A percentile compares a stretch with the other conserved stretches of the same genome.
phyloP scores from a whole-genome alignment of 2,113 vertebrate species.

The Semicossyphus pulcher region DNA sequence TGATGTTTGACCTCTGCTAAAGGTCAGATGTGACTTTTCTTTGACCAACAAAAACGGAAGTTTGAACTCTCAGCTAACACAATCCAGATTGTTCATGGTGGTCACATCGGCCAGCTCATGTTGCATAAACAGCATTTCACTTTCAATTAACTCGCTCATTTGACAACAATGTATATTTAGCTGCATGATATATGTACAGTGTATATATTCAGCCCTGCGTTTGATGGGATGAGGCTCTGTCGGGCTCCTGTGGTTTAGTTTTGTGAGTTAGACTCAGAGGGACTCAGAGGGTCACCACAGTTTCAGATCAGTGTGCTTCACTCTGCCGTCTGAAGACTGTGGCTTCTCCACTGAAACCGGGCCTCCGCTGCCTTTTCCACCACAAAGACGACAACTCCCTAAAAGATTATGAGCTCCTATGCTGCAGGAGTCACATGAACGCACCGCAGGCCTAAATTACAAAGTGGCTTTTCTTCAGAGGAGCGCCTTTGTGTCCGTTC shows the following conservation, averaged over 20 bases:
- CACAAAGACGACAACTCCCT: constrained; percentile 80
- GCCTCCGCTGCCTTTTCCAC: constrained; percentile 57
- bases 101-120: constrained; percentile 28
- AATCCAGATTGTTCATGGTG: constrained; percentile 57
- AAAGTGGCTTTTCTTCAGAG: constrained; percentile 73
- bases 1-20: constrained; percentile 15
- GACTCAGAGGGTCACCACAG: constrained; percentile 45
- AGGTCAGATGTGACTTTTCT: constrained; percentile 40
- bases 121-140: constrained; percentile 47
- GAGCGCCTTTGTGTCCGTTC: constrained; percentile 60
- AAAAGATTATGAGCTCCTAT: constrained; percentile 76
- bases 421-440: constrained; percentile 74
- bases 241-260: constrained; percentile 57
- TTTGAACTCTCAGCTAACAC: constrained; percentile 43
- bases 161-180: constrained; percentile 50
- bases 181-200: constrained; percentile 2
- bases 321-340: constrained; percentile 64
- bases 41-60: constrained; percentile 40
- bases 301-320: constrained; percentile 60
- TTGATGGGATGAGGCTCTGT: constrained; percentile 37
- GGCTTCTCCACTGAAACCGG: constrained; percentile 63
- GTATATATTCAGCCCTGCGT: constrained; percentile 27
- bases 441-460: constrained; percentile 82
- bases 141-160: constrained; percentile 53
- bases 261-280: constrained; percentile 46